A percentile compares a stretch with the other conserved stretches of the same genome.
phyloP scores from a whole-genome alignment of 1,140 invertebrate genomes.

The Pseudomyrmex flavicornis region DNA sequence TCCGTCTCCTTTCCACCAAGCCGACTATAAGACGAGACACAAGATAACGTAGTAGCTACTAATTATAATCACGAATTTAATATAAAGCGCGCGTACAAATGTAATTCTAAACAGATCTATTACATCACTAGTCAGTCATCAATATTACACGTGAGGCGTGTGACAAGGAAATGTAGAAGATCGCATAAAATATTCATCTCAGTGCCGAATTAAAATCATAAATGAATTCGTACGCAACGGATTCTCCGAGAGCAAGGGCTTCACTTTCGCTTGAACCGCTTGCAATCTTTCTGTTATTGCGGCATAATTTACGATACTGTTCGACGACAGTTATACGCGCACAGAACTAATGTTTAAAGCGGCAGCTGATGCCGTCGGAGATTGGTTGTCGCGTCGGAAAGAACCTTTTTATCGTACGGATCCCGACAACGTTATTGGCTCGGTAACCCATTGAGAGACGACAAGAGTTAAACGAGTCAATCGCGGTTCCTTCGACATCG shows the following conservation, averaged over 20 bases:
- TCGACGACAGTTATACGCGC: neutral
- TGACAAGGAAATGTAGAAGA: neutral
- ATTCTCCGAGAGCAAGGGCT: neutral
- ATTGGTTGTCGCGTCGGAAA: constrained; percentile 5
- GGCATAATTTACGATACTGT: constrained; percentile 37
- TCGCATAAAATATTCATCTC: constrained; percentile 4
- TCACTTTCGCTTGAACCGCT: neutral
- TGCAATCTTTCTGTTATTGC: neutral
- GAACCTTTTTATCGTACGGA: constrained; percentile 19
- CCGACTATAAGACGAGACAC: too few species aligned
- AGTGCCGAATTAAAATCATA: neutral
- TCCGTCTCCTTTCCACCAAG: too few species aligned
- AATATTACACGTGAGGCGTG: neutral
- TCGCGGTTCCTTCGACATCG: constrained; percentile 35
- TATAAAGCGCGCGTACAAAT: neutral
- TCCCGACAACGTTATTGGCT: constrained; percentile 34
- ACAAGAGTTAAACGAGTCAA: constrained; percentile 58
- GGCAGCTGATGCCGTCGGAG: neutral
- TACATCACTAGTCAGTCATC: neutral
- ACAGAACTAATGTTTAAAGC: constrained; percentile 12
- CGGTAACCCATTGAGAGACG: constrained; percentile 15
- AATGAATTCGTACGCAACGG: neutral
- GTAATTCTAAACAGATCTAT: neutral
- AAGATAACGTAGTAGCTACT: too few species aligned
- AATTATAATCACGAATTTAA: too few species aligned